phyloP scores from a whole-genome alignment of 2,888 invertebrate species.

The Operophtera brumata region DNA sequence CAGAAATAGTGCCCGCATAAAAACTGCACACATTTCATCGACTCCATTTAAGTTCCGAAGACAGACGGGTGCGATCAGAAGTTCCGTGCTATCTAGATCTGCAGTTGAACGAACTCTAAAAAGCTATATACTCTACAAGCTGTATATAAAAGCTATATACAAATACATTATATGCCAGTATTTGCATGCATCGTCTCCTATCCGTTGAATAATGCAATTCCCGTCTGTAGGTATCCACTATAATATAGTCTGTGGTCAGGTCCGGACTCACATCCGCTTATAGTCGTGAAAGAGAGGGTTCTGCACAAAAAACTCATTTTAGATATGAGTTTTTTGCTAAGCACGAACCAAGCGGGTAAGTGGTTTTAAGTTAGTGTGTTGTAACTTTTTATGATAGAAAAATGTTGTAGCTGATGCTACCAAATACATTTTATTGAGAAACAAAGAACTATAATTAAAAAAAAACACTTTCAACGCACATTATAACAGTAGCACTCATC shows the following conservation, averaged over 20 bases:
- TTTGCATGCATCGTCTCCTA: slow-evolving; percentile 58
- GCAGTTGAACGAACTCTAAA: slow-evolving; percentile 24
- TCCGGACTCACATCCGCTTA: slow-evolving; percentile 30
- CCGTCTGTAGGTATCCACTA: slow-evolving; percentile 29
- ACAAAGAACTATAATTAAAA: too few relatives aligned
- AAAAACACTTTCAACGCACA: too few relatives aligned
- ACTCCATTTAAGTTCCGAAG: background rate
- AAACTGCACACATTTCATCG: too few relatives aligned
- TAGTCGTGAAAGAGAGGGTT: slow-evolving; percentile 9
- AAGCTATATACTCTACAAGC: slow-evolving; percentile 7
- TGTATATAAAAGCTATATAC: slow-evolving; percentile 10
- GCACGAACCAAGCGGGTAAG: background rate
- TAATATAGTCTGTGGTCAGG: slow-evolving; percentile 10
- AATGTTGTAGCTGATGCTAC: too few relatives aligned
- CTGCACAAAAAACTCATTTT: slow-evolving; percentile 13
- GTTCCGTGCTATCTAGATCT: slow-evolving; percentile 1
- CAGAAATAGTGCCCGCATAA: too few relatives aligned
- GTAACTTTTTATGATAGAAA: slow-evolving; percentile 9
- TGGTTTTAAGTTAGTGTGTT: background rate
- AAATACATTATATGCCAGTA: slow-evolving; percentile 14
- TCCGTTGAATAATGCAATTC: slow-evolving; percentile 62
- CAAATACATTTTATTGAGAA: too few relatives aligned
- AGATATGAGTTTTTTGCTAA: slow-evolving; percentile 6
- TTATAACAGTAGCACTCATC: too few relatives aligned
- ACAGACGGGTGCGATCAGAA: background rate